A percentile compares a stretch with the other conserved stretches of the same genome.
phyloP scores from a whole-genome alignment of 2,113 vertebrate species.

The Piaya cayana region DNA sequence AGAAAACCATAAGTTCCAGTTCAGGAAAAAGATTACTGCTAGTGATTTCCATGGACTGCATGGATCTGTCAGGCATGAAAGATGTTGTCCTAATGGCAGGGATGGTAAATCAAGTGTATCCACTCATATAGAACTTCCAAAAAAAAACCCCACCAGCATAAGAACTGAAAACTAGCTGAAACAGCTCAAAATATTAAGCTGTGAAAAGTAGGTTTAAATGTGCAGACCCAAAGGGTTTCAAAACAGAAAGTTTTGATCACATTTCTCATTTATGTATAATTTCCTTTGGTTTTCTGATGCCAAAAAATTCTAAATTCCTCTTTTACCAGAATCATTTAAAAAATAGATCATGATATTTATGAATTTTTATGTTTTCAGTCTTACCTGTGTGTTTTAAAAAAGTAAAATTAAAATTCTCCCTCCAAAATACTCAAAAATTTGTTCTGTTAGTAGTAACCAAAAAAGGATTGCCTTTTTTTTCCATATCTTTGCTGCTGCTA shows the following conservation, averaged over 20 bases:
- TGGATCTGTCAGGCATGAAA: not conserved
- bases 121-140: not conserved
- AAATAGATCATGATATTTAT: not conserved
- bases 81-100: not conserved
- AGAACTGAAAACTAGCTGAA: not conserved
- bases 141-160: not conserved
- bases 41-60: not conserved
- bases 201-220: not conserved
- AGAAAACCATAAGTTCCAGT: not conserved
- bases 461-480: not conserved
- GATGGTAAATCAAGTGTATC: not conserved
- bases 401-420: not conserved
- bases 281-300: not conserved
- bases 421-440: no score
- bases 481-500: not conserved
- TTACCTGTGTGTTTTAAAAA: not conserved
- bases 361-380: not conserved
- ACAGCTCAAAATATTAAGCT: not conserved
- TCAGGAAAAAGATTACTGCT: not conserved
- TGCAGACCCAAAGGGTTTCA: accelerated
- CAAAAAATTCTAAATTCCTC: not conserved
- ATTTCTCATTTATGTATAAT: not conserved
- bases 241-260: not conserved
- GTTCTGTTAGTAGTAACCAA: not conserved
- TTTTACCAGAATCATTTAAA: not conserved